Evolutionary conservation across 2,888 invertebrate species (phyloP).

Genomic region (Meloe dianella): DNA sequence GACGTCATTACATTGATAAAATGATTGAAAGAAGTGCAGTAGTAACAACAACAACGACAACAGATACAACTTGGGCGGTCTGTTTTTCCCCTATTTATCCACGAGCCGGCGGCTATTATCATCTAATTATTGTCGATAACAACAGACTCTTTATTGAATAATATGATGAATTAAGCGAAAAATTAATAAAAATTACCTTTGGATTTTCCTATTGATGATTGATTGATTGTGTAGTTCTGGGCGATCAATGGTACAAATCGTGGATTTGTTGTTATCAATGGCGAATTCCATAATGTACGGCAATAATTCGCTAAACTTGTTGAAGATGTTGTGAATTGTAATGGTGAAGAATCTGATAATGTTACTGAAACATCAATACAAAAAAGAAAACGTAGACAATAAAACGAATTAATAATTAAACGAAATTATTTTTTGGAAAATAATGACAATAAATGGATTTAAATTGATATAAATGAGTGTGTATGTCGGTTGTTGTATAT

Average conservation of each 20-base stretch:
- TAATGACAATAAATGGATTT: conserved; percentile 5
- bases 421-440: conserved; percentile 1
- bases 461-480: conserved; percentile 10
- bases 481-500: conserved; percentile 28
- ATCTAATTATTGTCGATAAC: neutral
- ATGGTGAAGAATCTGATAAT: conserved; percentile 43
- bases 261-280: conserved; percentile 50
- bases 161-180: neutral
- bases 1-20: conserved; percentile 43
- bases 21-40: neutral
- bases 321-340: conserved; percentile 49
- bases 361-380: conserved; percentile 34
- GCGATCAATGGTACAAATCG: conserved; percentile 49
- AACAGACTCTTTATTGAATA: neutral
- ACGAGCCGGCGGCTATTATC: conserved; percentile 1
- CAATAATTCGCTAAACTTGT: conserved; percentile 56
- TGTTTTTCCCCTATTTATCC: conserved; percentile 15
- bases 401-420: conserved; percentile 25
- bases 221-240: conserved; percentile 40
- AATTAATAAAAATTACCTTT: conserved; percentile 42
- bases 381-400: conserved; percentile 14
- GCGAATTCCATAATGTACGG: conserved; percentile 55
- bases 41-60: neutral
- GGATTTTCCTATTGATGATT: conserved; percentile 46
- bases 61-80: conserved; percentile 51